phyloP scores from a whole-genome alignment of 1,140 invertebrate species.

The Ctenoplectra terminalis region DNA sequence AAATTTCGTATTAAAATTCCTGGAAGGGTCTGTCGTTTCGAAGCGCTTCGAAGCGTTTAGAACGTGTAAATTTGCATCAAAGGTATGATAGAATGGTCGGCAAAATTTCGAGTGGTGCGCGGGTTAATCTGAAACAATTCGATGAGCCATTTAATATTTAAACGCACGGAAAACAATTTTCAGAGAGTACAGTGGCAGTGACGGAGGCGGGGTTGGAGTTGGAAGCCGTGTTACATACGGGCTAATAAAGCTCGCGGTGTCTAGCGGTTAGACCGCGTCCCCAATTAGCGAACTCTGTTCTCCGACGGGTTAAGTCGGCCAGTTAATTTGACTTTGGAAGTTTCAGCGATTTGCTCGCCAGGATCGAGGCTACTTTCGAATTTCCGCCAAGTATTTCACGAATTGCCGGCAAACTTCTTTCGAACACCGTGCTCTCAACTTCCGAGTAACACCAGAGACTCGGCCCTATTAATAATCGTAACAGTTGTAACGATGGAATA shows the following conservation, averaged over 20 bases:
- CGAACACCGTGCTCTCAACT: background rate
- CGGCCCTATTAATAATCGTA: background rate
- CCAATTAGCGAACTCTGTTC: constrained; percentile 19
- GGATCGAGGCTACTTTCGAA: background rate
- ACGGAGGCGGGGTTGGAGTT: no score
- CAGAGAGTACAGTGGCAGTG: background rate
- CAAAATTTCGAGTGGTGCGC: background rate
- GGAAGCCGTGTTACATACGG: no score
- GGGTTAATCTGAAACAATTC: background rate
- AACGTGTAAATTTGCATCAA: background rate
- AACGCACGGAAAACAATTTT: constrained; percentile 30
- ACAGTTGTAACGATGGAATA: background rate
- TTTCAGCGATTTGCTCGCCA: background rate
- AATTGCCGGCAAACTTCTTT: constrained; percentile 10
- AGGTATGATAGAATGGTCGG: background rate
- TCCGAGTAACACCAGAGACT: background rate
- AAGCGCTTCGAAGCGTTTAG: no score
- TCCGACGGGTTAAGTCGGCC: constrained; percentile 18
- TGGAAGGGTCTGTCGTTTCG: no score
- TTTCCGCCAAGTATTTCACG: constrained; percentile 2
- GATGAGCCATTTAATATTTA: background rate
- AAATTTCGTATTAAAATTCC: background rate
- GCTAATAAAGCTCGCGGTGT: background rate
- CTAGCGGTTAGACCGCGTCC: background rate
- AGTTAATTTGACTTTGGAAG: constrained; percentile 34